Base-by-base conservation (phyloP, 30 jellyfish, hydroid and myxozoan species). In the Clytia hemisphaerica region DNA sequence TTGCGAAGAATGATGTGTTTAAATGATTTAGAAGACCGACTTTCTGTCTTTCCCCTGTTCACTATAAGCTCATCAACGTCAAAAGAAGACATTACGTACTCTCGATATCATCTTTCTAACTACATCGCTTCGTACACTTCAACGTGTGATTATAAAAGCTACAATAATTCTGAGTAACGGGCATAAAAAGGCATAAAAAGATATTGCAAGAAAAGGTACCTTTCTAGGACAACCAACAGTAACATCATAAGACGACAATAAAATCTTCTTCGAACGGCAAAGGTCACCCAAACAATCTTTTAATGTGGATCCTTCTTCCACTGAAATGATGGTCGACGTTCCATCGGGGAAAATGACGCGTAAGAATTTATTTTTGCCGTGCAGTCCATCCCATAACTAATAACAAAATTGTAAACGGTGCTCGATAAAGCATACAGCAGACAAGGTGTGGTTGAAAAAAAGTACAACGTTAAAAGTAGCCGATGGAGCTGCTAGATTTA, bases 271-370 rank as follows among this genome's bases (percentile, higher is more conserved):
- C 68, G 83, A 59, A 33, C 73, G 60, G 80, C 93, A 72, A 26
- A 71, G 50, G 0, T 84, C 77, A 38, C 71, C 72, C 73, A 89
- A 57, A 3, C 62, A 54, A 6, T 78, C 73, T 3, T 90, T 71
- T 22, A 89, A 69, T 24, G 92, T 30, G 12, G 46, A 48, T 6
- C 95, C 95, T 4, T 76, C 46, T 37, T 66, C 91, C 38, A 84
- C 73, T 75, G 68, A 19, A 22, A 89, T 38, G 28, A 89, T 83
- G 34, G 92, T 80, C 10, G 95, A 89, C 31, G 95, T 60, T 22
- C 98, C 98, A 58, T 81, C 83, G 30, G 98, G 98, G 0, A 89
- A 70, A 37, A 81, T 57, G 29, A 89, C 92, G 18, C 95, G 95
- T 33, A 93, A 66, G 42, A 80, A 82, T 44, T 75, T 77, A 46